A percentile compares a stretch with the other conserved stretches of the same genome.
phyloP scores from a whole-genome alignment of 2,797 vertebrate genomes.

The Microctenopoma lineatum region DNA sequence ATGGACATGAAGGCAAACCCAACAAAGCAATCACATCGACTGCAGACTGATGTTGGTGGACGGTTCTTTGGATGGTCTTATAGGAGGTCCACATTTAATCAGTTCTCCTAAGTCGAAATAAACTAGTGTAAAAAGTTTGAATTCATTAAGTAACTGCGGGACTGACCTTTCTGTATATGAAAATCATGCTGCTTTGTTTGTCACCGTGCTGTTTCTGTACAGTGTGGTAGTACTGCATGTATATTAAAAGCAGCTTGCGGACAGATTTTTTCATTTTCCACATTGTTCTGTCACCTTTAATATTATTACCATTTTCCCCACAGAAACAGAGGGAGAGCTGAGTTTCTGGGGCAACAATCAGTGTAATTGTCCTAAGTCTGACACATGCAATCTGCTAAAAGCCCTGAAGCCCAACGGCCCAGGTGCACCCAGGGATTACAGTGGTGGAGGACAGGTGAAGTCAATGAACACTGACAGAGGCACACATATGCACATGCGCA shows the following conservation, averaged over 20 bases:
- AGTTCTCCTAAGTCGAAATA: conserved; percentile 12
- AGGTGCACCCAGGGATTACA: conserved; percentile 82
- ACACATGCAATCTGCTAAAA: conserved; percentile 86
- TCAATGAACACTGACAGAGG: conserved; percentile 54
- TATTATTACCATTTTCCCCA: conserved; percentile 69
- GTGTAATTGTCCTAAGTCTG: conserved; percentile 82
- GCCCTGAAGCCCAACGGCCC: conserved; percentile 77
- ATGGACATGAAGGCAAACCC: conserved; percentile 29
- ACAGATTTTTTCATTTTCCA: conserved; percentile 57
- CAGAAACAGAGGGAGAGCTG: conserved; percentile 60
- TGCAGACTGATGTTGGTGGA: conserved; percentile 1
- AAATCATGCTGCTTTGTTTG: conserved; percentile 41
- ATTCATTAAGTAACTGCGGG: conserved; percentile 8
- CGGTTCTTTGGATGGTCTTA: conserved; percentile 18
- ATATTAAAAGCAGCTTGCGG: conserved; percentile 66
- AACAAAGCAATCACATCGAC: conserved; percentile 9
- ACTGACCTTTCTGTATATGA: conserved; percentile 44
- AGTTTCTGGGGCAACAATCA: conserved; percentile 84
- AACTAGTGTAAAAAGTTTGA: conserved; percentile 12
- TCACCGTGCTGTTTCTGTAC: conserved; percentile 23
- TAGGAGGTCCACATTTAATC: conserved; percentile 2
- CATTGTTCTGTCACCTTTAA: conserved; percentile 75
- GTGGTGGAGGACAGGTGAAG: conserved; percentile 80
- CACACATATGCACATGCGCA: conserved; percentile 24
- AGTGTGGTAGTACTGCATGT: conserved; percentile 23